Evolutionary conservation across 2,113 vertebrate genomes (phyloP), one percentile per base, ranked within the genome.

Genomic region (Microtus pennsylvanicus): DNA sequence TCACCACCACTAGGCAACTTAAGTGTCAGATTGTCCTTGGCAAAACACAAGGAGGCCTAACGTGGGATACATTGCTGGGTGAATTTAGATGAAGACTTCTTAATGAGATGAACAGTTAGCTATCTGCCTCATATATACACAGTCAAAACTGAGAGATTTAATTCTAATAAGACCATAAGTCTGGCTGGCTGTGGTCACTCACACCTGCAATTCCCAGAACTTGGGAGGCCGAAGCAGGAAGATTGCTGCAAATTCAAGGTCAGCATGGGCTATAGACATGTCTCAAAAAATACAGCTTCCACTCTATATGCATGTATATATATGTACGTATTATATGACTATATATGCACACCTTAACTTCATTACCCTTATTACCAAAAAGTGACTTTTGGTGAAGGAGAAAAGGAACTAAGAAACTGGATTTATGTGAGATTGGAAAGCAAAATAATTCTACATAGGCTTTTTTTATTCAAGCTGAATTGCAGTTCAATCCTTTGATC

Each of bases 1-100:
- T 89, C 50, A 81, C 47, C 22, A 38, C 24, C 42, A 17, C 30
- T 7, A 16, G 67, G 70, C 92, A 92, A 74, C 87, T 55, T 58
- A 7, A 58, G 72, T 38, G n/a, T 8, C 50, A 65, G n/a, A 8
- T 13, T 52, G 10, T 58, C 83, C 91, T 94, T 33, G 70, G 86
- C 21, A 90, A 82, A 50, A 24, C 76, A 82, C 42, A 87, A 85
- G 50, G 58, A 90, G 45, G 33, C 14, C 33, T 47, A 47, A 2
- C n/a, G 67, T 63, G 50, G 38, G 81, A 16, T 45, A 16, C 11
- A 1, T 61, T 45, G 28, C 38, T 90, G 91, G 87, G 77, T 89
- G 47, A 91, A 87, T 95, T 96, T 82, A 85, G 50, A 86, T 67
- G 14, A 65, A 55, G 94, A 82, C 55, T 47, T 89, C 77, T 77